Evolutionary conservation across 30 jellyfish, hydroid and myxozoan species (phyloP).

Genomic region (Aurelia aurita complex sp. Pacific): DNA sequence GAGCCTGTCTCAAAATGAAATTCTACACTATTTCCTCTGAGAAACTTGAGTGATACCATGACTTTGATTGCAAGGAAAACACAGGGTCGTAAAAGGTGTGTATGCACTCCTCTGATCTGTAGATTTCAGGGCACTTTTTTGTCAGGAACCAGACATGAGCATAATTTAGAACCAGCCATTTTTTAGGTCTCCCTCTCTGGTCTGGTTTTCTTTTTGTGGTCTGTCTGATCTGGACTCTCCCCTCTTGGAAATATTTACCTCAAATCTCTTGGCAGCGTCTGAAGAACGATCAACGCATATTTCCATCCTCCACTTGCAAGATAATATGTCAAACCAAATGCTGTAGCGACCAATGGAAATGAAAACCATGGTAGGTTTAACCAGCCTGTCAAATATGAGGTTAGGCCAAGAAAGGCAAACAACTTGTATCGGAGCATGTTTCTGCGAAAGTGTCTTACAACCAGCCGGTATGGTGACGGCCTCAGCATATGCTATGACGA

Average conservation of each 20-base stretch:
- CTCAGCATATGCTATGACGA: conserved; percentile 11
- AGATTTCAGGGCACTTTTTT: too few relatives aligned
- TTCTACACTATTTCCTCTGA: too few relatives aligned
- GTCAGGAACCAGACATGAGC: too few relatives aligned
- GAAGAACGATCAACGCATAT: conserved; percentile 20
- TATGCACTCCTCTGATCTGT: too few relatives aligned
- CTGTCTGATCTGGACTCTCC: too few relatives aligned
- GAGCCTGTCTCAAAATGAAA: too few relatives aligned
- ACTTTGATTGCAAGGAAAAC: too few relatives aligned
- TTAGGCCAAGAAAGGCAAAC: conserved; percentile 53
- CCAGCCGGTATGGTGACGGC: conserved; percentile 7
- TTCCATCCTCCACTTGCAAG: conserved; percentile 83
- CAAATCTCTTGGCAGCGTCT: conserved; percentile 58
- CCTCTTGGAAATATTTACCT: conserved; percentile 18
- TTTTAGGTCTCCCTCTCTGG: too few relatives aligned
- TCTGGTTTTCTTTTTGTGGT: too few relatives aligned
- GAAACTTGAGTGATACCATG: too few relatives aligned
- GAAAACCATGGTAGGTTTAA: conserved; percentile 48
- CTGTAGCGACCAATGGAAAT: conserved; percentile 27
- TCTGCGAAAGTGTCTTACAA: conserved; percentile 50
- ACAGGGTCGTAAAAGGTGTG: too few relatives aligned
- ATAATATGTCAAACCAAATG: conserved; percentile 28
- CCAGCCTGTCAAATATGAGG: conserved; percentile 51
- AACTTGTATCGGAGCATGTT: conserved; percentile 25
- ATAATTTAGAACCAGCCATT: too few relatives aligned